Evolutionary conservation across 2,888 invertebrate genomes (phyloP).

Genomic region (Xestia c-nigrum): DNA sequence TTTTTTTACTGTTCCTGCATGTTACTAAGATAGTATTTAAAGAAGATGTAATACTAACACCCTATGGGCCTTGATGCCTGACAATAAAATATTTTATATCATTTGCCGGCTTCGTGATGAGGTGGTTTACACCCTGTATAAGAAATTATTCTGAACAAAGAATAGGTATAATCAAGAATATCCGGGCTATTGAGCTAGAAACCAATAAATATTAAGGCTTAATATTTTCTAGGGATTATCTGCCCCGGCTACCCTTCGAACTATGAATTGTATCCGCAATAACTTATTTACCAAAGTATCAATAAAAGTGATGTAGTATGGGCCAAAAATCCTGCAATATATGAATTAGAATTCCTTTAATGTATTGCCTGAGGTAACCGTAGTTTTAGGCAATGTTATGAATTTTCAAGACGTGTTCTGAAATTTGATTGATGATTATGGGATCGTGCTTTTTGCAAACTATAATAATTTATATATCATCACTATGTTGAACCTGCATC

Average conservation of each 20-base stretch:
- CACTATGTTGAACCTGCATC: neutral
- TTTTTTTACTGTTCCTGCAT: too few species aligned
- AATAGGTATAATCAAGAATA: slow-evolving; percentile 29
- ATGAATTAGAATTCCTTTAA: slow-evolving; percentile 47
- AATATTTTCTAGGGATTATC: slow-evolving; percentile 58
- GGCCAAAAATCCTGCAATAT: slow-evolving; percentile 37
- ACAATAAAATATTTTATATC: too few species aligned
- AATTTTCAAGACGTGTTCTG: neutral
- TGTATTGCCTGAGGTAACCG: slow-evolving; percentile 22
- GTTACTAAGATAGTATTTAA: too few species aligned
- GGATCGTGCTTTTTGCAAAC: neutral
- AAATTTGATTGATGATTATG: neutral
- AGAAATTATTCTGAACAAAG: neutral
- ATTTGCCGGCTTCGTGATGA: too few species aligned
- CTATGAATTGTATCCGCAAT: slow-evolving; percentile 63
- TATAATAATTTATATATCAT: neutral
- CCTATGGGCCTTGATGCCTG: too few species aligned
- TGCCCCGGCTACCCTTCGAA: slow-evolving; percentile 26
- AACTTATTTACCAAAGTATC: slow-evolving; percentile 66
- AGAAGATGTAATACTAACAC: too few species aligned
- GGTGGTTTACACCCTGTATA: too few species aligned
- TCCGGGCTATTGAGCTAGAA: slow-evolving; percentile 22
- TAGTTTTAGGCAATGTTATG: slow-evolving; percentile 7
- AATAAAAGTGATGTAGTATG: slow-evolving; percentile 65
- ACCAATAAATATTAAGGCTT: slow-evolving; percentile 49